Evolutionary conservation across 2,113 vertebrate genomes (phyloP).

Genomic region (Panthera leo): DNA sequence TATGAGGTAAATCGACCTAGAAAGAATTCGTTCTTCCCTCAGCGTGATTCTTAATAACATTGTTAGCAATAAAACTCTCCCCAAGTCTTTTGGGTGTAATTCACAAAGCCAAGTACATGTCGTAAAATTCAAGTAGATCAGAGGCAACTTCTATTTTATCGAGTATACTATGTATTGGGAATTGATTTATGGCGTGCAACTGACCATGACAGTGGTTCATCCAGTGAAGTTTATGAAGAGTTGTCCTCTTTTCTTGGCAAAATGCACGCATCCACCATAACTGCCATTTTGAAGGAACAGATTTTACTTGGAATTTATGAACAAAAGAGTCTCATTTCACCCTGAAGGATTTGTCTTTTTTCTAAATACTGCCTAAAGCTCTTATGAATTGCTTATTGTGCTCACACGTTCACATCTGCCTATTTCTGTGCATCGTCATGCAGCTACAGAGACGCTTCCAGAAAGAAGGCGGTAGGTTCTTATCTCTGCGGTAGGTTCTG

Average conservation of each 20-base stretch:
- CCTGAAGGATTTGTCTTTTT: not conserved
- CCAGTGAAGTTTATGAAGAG: not conserved
- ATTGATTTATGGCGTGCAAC: not conserved
- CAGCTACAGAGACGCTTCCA: not conserved
- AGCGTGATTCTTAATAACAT: not conserved
- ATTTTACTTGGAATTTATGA: not conserved
- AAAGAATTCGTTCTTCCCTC: not conserved
- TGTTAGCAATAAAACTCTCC: not conserved
- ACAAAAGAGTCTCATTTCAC: not conserved
- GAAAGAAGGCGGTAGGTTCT: not conserved
- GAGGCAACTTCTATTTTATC: not conserved
- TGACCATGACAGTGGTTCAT: not conserved
- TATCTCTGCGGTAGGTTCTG: not conserved
- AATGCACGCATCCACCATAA: too few species aligned
- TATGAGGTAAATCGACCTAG: not conserved
- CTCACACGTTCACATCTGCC: not conserved
- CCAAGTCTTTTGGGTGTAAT: not conserved
- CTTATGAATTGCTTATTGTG: too few species aligned
- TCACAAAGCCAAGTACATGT: not conserved
- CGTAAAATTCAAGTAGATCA: not conserved
- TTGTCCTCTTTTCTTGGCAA: not conserved
- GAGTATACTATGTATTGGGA: not conserved
- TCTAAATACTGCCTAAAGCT: not conserved
- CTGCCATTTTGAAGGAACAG: not conserved
- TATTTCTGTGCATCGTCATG: not conserved